These are phyloP conservation scores for Pogonus chalceus DNA, from an alignment of 1,140 invertebrate genomes.

Conservation along the genomic window DNA sequence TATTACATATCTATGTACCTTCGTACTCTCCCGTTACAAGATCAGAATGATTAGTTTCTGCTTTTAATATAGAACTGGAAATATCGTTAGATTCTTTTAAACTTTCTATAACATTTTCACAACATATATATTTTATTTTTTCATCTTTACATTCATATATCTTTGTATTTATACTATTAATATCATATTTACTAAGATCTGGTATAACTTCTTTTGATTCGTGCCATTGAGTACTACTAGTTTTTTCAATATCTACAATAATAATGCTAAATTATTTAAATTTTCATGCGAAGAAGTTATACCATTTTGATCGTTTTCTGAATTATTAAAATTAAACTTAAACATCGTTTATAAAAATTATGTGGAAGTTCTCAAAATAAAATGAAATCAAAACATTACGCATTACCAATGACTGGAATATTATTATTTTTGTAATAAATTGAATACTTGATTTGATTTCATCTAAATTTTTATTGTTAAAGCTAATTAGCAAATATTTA, in stretches of 20 bases:
- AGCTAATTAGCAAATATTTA: no score
- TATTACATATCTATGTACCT: constrained; percentile 37
- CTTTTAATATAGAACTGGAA: constrained; percentile 39
- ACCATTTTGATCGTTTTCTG: neutral
- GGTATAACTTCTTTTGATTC: neutral
- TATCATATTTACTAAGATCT: neutral
- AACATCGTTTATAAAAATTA: no score
- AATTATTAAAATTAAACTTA: neutral
- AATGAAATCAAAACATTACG: no score
- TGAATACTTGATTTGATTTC: no score
- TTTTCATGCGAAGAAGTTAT: no score
- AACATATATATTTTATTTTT: constrained; percentile 15
- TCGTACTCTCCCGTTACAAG: constrained; percentile 60
- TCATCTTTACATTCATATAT: constrained; percentile 3
- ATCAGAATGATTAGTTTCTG: constrained; percentile 60
- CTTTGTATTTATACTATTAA: neutral
- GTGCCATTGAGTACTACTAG: neutral
- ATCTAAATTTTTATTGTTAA: no score
- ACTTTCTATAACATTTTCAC: constrained; percentile 14
- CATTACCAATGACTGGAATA: no score
- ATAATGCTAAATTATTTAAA: no score
- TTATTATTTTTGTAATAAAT: no score
- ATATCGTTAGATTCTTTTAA: constrained; percentile 11
- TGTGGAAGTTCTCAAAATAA: no score
- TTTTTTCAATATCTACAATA: neutral